Evolutionary conservation across 2,113 vertebrate genomes (phyloP), one percentile per base, ranked within the genome.

Genomic region (Phaetusa simplex): DNA sequence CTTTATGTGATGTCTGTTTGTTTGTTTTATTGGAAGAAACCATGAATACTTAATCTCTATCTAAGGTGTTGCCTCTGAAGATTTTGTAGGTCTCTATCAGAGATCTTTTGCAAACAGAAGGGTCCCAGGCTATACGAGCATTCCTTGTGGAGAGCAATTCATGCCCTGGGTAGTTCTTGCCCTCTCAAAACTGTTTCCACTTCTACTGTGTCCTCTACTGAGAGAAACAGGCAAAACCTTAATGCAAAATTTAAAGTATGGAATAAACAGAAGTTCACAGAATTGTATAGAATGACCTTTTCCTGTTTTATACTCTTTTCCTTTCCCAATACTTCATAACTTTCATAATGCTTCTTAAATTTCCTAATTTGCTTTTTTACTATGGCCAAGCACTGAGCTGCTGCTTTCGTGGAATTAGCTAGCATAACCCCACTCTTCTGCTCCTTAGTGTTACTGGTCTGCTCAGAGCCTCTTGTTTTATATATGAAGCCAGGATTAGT

Each of bases 401-500:
- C 38, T 90, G 40, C 40, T 72, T 82, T 88, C 7, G 52, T 72
- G 18, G 8, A 76, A 72, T 80, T 59, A 65, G 18, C 42, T 59
- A 49, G 64, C 52, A 56, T 40, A 88, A 50, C 47, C 29, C 10
- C 11, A 19, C 42, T 80, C 22, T 82, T 93, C 40, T 86, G 40
- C 49, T 77, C 34, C 49, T 82, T 53, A 43, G 58, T 72, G 43
- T 92, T 82, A 43, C 61, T 38, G 38, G 80, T 65, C 58, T 76
- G 5, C 85, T 76, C 32, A 43, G 56, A 61, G 23, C 74, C 56
- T 96, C 66, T 93, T 96, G 88, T 93, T 95, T 96, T 86, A 90
- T 88, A 88, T 67, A 92, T 96, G 96, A 95, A 95, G 71, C 53
- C 43, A 69, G 88, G 85, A 77, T 90, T 95, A 43, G 85, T 71